phyloP scores from a whole-genome alignment of 2,888 invertebrate species.

The Ochlodes sylvanus region DNA sequence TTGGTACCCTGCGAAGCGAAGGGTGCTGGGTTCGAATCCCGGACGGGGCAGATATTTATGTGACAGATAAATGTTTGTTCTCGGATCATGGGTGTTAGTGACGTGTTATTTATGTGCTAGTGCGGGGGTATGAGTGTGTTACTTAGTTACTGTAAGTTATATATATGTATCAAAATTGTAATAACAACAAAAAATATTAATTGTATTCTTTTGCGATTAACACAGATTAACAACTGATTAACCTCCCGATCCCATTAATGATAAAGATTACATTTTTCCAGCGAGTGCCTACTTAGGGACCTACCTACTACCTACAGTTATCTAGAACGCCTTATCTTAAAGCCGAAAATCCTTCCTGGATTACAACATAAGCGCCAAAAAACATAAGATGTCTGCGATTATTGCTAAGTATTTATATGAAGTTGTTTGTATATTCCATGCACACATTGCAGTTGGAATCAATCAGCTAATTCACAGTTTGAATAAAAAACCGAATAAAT shows the following conservation, averaged over 20 bases:
- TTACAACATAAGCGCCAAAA: constrained; percentile 15
- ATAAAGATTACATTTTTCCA: constrained; percentile 14
- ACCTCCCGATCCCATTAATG: constrained; percentile 15
- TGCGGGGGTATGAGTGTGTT: background rate
- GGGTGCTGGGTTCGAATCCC: no score
- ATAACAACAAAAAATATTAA: background rate
- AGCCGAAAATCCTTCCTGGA: constrained; percentile 28
- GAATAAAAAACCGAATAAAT: no score
- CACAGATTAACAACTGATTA: constrained; percentile 28
- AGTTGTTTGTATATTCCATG: no score
- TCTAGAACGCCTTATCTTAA: constrained; percentile 27
- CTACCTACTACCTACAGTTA: constrained; percentile 25
- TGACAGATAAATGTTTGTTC: no score
- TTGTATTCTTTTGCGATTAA: constrained; percentile 12
- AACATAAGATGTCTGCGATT: constrained; percentile 1
- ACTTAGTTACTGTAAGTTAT: no score
- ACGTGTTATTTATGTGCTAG: no score
- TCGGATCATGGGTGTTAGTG: no score
- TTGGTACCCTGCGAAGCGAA: no score
- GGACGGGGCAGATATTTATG: no score
- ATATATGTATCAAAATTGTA: background rate
- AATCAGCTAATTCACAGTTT: no score
- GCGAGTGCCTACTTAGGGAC: constrained; percentile 21
- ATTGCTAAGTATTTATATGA: background rate
- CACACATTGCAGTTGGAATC: no score